Percentiles rank a stretch among this genome's conserved stretches.
These are phyloP conservation scores for Protodeltote pygarga DNA, from an alignment of 2,888 invertebrate genomes.

Conservation along the genomic window DNA sequence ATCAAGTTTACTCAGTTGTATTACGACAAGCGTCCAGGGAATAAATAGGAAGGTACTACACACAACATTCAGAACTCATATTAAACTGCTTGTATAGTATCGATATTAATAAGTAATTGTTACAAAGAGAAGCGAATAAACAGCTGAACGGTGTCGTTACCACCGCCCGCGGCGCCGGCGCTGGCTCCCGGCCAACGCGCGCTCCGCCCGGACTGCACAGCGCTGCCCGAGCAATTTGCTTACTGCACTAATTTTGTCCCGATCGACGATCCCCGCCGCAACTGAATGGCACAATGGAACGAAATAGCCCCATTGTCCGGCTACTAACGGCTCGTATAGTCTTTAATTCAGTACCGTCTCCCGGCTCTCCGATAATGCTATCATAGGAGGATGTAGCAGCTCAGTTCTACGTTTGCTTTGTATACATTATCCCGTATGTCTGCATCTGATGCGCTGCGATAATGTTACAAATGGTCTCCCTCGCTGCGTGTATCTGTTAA, in stretches of 20 bases:
- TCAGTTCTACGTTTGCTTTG: no score
- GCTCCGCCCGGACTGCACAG: not conserved
- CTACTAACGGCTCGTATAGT: not conserved
- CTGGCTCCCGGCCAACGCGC: constrained; percentile 19
- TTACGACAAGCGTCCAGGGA: constrained; percentile 24
- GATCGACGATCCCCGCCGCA: constrained; percentile 1
- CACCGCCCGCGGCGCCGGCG: not conserved
- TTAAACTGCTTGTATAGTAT: constrained; percentile 20
- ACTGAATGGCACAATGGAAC: constrained; percentile 13
- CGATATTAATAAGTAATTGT: constrained; percentile 32
- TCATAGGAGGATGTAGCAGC: not conserved
- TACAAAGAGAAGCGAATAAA: constrained; percentile 4
- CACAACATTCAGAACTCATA: constrained; percentile 13
- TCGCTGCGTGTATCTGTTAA: constrained; percentile 64
- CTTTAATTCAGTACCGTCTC: no score
- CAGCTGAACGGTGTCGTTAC: not conserved
- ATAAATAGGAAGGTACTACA: no score
- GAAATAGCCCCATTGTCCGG: constrained; percentile 10
- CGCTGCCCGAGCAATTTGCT: constrained; percentile 18
- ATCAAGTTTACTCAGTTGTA: constrained; percentile 37
- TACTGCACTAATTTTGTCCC: constrained; percentile 27
- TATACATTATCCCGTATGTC: no score
- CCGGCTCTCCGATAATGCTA: no score
- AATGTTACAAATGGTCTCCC: constrained; percentile 32
- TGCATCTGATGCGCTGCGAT: constrained; percentile 25